Base-by-base conservation (phyloP, 2,113 vertebrate species). In the Montifringilla adamsi region DNA sequence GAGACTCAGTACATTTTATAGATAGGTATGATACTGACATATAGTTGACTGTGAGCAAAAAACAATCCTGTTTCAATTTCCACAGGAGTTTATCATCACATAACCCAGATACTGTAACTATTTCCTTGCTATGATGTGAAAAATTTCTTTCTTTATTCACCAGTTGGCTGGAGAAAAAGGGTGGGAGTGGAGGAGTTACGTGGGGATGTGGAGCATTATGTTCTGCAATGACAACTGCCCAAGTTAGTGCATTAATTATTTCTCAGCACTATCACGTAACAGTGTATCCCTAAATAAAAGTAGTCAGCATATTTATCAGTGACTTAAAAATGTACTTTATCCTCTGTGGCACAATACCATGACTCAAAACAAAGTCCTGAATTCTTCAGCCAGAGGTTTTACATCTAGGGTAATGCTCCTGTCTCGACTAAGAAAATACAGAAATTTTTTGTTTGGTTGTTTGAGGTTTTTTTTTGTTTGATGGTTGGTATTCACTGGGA, bases 291-390 rank as follows among this genome's bases (percentile, higher is more conserved):
- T 69, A 85, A 82, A 77, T 55, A n/a, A 91, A 81, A 79, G 31
- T 9, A 92, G 39, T 58, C 74, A 85, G 89, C 46, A 21, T 58
- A 50, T 52, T 64, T 80, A 87, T 90, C 80, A 79, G 87, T 74
- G 64, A 90, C 59, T 90, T 85, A 27, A 80, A 85, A 91, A 86
- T 46, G 82, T 56, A 88, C 90, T 91, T 95, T 66, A 90, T 88
- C 72, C 84, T 66, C 55, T 69, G 18, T 18, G 68, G 60, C 59
- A 83, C 43, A 80, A 24, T 41, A 77, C 21, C 17, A 46, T 26
- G 68, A 67, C 76, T 91, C 47, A 76, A 94, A 87, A 58, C 28
- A 87, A 69, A 93, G 30, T 5, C 39, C 1, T 41, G 59, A 89
- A 67, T 82, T 66, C 44, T 87, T 92, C 69, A 75, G 17, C 6